Evolutionary conservation across 2,113 vertebrate species (phyloP), one percentile per base, ranked within the genome.

Genomic region (Bubalus kerabau): DNA sequence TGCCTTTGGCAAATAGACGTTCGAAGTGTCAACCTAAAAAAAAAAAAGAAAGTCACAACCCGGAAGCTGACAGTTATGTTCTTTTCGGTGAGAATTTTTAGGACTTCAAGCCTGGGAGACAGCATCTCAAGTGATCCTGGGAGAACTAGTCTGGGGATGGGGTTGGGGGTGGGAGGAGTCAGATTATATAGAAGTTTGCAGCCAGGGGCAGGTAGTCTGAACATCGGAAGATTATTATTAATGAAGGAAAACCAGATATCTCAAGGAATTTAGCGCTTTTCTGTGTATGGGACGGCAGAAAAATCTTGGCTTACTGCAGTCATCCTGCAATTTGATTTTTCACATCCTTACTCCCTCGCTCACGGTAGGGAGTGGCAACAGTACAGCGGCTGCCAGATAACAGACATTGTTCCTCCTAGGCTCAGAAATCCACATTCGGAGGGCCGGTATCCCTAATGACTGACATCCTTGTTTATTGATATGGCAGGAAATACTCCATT

Each of bases 361-460:
- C n/a, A 40, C 0, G 5, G 36, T 74, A 40, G 67, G 21, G 67
- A 40, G n/a, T 12, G 17, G 64, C 1, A 0, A n/a, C 64, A 21
- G 17, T 21, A 9, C 64, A 71, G n/a, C 23, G 36, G 10, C 19
- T 40, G 36, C n/a, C 67, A 24, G 67, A 40, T 24, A 74, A 74
- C n/a, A 71, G n/a, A 71, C 36, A 13, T 3, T 74, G 67, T 74
- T 74, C 67, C 24, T 74, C 19, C 36, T 24, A 74, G 67, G 67
- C n/a, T 40, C 67, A 40, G 36, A 74, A 74, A 40, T 74, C 6
- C 67, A 13, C n/a, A 40, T 40, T 40, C 23, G 67, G 67, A 74
- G 36, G 67, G 67, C n/a, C 19, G 0, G 67, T 74, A 24, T 24
- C 67, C 67, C 67, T 40, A 13, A 74, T 23, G 67, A 74, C 67